Evolutionary conservation across 2,113 vertebrate species (phyloP), one percentile per base, ranked within the genome.

Genomic region (Anthoscopus minutus): DNA sequence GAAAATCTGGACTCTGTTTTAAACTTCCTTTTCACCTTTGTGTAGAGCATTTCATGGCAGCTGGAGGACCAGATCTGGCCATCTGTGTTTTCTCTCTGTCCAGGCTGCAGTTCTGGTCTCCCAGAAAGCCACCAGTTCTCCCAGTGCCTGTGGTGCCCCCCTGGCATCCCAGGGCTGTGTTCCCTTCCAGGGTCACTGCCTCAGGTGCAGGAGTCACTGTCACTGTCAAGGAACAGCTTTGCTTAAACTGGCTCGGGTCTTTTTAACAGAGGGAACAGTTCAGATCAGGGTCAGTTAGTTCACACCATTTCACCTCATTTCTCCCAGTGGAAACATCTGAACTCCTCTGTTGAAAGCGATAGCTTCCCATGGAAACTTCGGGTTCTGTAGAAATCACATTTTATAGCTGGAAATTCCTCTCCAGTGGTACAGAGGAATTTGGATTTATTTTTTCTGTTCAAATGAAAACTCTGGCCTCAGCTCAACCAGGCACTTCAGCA

Each of bases 311-410:
- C 44, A 35, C 45, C 60, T 80, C 37, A 28, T 86, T 81, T 58
- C 60, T 81, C 33, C 77, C 24, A 24, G 17, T 58, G 65, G 65
- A 89, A 94, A 89, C 28, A 51, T 62, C 51, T 54, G 27, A 92
- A 47, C 79, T 64, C 74, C 25, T 66, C 73, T 50, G n/a, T 2
- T 81, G 51, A 89, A 89, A 81, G 77, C 0, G 9, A 66, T 44
- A 56, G 22, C 31, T 94, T 94, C 48, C 73, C 64, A 56, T 92
- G 81, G 78, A 96, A 94, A 79, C 31, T 72, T 85, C 3, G 16
- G 72, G 78, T 89, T 81, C 61, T 51, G 65, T n/a, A 81, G 84
- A 89, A 95, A 94, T 87, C 85, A 54, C 33, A 37, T 89, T 81
- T 84, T 79, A 65, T 53, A 51, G 21, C 31, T 65, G 83, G 91